phyloP scores from a whole-genome alignment of 2,888 invertebrate species.

The Caradrina kadenii region DNA sequence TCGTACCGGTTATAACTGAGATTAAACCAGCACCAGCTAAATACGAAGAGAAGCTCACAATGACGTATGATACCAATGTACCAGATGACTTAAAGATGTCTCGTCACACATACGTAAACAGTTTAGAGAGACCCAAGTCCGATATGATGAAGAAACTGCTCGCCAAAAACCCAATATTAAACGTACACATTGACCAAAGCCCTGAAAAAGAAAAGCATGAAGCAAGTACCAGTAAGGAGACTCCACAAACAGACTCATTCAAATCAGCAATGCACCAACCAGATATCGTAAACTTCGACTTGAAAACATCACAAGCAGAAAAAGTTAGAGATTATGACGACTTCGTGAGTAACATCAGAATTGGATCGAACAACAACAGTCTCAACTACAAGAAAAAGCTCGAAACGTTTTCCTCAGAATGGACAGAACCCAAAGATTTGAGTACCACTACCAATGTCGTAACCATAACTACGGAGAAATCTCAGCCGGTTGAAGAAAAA shows the following conservation, averaged over 20 bases:
- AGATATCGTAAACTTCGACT: slow-evolving; percentile 87
- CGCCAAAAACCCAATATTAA: slow-evolving; percentile 88
- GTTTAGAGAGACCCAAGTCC: slow-evolving; percentile 91
- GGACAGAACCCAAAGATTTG: slow-evolving; percentile 79
- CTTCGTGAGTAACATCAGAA: slow-evolving; percentile 87
- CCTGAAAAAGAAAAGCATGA: slow-evolving; percentile 74
- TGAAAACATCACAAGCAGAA: slow-evolving; percentile 79
- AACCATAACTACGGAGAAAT: slow-evolving; percentile 85
- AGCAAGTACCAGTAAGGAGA: slow-evolving; percentile 78
- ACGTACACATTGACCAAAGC: slow-evolving; percentile 84
- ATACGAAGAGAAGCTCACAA: slow-evolving; percentile 84
- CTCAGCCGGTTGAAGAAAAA: slow-evolving; percentile 77
- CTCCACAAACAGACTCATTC: slow-evolving; percentile 80
- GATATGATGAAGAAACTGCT: slow-evolving; percentile 91
- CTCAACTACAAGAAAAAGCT: slow-evolving; percentile 81
- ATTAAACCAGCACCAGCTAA: slow-evolving; percentile 75
- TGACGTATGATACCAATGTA: slow-evolving; percentile 91
- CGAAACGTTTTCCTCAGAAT: slow-evolving; percentile 77
- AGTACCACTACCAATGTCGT: slow-evolving; percentile 80
- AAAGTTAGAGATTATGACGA: slow-evolving; percentile 83
- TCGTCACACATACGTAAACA: slow-evolving; percentile 90
- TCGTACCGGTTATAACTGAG: slow-evolving; percentile 68
- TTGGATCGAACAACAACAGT: slow-evolving; percentile 87
- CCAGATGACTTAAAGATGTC: slow-evolving; percentile 92
- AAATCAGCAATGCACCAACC: slow-evolving; percentile 87